Evolutionary conservation across 1,140 invertebrate species (phyloP).

Genomic region (Drosophila ogumai): DNA sequence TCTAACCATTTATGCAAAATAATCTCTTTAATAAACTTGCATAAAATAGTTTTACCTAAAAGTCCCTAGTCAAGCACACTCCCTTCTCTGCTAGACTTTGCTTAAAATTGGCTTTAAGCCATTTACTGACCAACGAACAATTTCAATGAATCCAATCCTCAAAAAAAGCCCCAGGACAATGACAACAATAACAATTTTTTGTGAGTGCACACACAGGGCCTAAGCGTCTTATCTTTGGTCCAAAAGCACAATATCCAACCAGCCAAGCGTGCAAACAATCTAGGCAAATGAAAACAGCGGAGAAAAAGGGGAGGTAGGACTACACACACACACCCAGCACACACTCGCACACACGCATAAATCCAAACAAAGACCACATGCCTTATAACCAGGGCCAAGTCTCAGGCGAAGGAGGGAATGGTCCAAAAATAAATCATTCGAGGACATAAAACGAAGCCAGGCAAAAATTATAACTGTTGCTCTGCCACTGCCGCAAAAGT

Average conservation of each 20-base stretch:
- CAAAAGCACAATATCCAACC: slow-evolving; percentile 67
- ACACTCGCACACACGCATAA: slow-evolving; percentile 59
- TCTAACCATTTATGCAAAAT: not conserved
- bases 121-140: slow-evolving; percentile 28
- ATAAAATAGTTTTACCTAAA: slow-evolving; percentile 4
- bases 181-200: slow-evolving; percentile 38
- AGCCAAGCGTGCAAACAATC: slow-evolving; percentile 70
- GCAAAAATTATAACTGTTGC: slow-evolving; percentile 83
- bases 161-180: not conserved
- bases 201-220: slow-evolving; percentile 32
- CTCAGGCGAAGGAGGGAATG: slow-evolving; percentile 24
- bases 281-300: slow-evolving; percentile 39
- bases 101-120: slow-evolving; percentile 34
- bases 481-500: slow-evolving; percentile 71
- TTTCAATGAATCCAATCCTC: slow-evolving; percentile 16
- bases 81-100: not conserved
- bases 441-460: slow-evolving; percentile 80
- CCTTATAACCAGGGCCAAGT: slow-evolving; percentile 53
- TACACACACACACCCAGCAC: not conserved
- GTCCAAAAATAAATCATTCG: slow-evolving; percentile 80
- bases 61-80: not conserved
- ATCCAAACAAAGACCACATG: slow-evolving; percentile 79
- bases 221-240: slow-evolving; percentile 74
- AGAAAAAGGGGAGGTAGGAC: not conserved
- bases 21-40: not conserved